Evolutionary conservation across 2,113 vertebrate species (phyloP), one percentile per base, ranked within the genome.

Genomic region (Acanthisitta chloris): DNA sequence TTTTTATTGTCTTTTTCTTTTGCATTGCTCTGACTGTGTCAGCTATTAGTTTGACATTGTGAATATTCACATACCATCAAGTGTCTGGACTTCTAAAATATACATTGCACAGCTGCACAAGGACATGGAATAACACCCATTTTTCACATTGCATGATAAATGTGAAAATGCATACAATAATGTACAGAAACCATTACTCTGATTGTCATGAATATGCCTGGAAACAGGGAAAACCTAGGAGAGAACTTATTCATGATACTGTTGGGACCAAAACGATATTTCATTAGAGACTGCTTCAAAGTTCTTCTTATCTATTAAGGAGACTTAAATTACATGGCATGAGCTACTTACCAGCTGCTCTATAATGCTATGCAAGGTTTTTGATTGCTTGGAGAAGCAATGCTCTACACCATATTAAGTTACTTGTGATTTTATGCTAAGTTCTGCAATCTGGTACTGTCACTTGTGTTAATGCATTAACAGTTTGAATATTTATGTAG

Each of bases 391-490:
- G 81, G 61, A 92, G 92, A 91, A 96, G 34, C 69, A 95, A 86
- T 5, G 21, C 46, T 76, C 33, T 29, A 31, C 34, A 54, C 31
- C 46, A 12, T 58, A 78, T 90, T 96, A 88, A 96, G 88, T 89
- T 92, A 77, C 96, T 97, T 95, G 88, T 96, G 95, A 94, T 70
- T 94, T 85, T 94, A 42, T 91, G 90, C 92, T 95, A 96, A 96
- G 77, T 95, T 95, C 94, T 95, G 87, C 88, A 85, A 92, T 95
- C 71, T 94, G 76, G 36, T 83, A 83, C 79, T 95, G 24, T 93
- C 66, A 94, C 90, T 96, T 92, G 48, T 74, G 85, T 40, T 89
- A 61, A 76, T 69, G 46, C 25, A 83, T 95, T 93, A 80, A 62
- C 58, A 81, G 38, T 85, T 92, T 80, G 69, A 81, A 91, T 90